A percentile compares a stretch with the other conserved stretches of the same genome.
Evolutionary conservation across 2,797 vertebrate species (phyloP).

Genomic region (Enteromius treurensis): DNA sequence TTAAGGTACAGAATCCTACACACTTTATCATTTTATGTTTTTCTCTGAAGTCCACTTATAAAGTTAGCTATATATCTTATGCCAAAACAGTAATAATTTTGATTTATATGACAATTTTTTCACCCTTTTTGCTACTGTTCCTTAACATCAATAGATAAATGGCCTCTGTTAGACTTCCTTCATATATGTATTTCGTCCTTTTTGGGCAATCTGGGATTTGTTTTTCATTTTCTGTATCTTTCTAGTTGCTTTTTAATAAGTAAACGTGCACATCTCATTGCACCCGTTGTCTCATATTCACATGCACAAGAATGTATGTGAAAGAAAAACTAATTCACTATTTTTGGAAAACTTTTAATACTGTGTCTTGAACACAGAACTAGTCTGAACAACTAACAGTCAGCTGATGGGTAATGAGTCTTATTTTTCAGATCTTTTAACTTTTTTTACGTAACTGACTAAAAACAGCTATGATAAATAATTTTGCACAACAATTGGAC

Average conservation of each 20-base stretch:
- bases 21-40: constrained; percentile 10
- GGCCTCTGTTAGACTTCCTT: background rate
- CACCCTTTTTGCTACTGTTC: background rate
- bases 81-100: background rate
- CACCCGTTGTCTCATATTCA: background rate
- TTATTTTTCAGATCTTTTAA: background rate
- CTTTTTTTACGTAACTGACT: background rate
- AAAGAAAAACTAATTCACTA: background rate
- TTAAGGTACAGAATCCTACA: background rate
- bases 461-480: background rate
- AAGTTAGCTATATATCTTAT: background rate
- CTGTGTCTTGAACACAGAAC: background rate
- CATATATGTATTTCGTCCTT: background rate
- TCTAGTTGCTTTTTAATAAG: background rate
- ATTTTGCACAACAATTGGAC: background rate
- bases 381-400: background rate
- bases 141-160: background rate
- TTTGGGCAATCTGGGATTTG: background rate
- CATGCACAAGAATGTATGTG: background rate
- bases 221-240: background rate
- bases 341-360: background rate
- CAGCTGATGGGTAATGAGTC: background rate
- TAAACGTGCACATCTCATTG: background rate
- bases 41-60: constrained; percentile 3
- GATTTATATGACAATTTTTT: background rate